Percentiles rank a stretch among this genome's conserved stretches.
Conservation (phyloP, 2,888 invertebrate genomes). For the Hipparchia sbordonii region DNA sequence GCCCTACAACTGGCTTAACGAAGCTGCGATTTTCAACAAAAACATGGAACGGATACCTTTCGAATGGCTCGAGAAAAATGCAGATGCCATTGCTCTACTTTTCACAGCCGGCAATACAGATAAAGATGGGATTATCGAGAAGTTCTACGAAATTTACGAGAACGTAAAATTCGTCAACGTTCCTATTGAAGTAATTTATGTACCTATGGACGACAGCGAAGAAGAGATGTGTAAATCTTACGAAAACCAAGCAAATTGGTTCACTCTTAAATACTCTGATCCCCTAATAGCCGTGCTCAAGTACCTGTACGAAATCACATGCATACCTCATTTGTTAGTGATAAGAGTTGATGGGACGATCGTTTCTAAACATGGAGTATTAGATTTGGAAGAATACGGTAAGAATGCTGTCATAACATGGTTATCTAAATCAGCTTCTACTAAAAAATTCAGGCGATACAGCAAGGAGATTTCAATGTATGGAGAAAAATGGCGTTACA, state of each 20-base stretch:
- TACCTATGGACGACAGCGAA: constrained; percentile 63
- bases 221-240: constrained; percentile 52
- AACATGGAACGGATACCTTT: constrained; percentile 48
- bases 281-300: constrained; percentile 54
- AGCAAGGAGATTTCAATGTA: constrained; percentile 58
- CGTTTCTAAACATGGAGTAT: constrained; percentile 59
- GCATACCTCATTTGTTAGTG: constrained; percentile 61
- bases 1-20: constrained; percentile 59
- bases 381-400: constrained; percentile 64
- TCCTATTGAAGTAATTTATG: constrained; percentile 69
- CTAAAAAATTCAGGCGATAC: constrained; percentile 50
- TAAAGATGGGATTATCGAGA: constrained; percentile 55
- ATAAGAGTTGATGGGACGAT: constrained; percentile 57
- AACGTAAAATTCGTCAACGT: constrained; percentile 59
- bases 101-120: constrained; percentile 62
- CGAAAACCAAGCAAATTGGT: constrained; percentile 72
- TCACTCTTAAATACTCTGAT: constrained; percentile 61
- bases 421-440: constrained; percentile 52
- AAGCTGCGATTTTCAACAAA: constrained; percentile 59
- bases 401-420: constrained; percentile 70
- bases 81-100: constrained; percentile 60
- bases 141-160: constrained; percentile 70
- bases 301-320: constrained; percentile 61
- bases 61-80: constrained; percentile 59
- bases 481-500: constrained; percentile 58